These are phyloP conservation scores for Brachionus paranguensis DNA, from an alignment of 1,140 invertebrate genomes.

Conservation along the genomic window DNA sequence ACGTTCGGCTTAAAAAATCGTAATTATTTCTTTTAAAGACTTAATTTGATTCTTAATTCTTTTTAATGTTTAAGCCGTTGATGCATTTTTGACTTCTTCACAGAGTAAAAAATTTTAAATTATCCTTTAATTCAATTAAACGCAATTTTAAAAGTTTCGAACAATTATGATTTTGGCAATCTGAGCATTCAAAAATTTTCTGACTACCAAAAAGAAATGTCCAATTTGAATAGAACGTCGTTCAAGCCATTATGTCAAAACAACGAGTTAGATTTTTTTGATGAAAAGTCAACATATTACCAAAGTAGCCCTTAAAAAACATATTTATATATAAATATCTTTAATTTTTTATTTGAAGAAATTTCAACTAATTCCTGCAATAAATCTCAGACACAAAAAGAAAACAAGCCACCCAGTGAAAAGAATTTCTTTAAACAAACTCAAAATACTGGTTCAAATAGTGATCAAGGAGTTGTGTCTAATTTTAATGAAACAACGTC, in stretches of 20 bases:
- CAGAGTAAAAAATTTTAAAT: background rate
- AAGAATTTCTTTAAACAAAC: conserved; percentile 6
- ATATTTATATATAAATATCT: background rate
- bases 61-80: background rate
- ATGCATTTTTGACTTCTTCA: background rate
- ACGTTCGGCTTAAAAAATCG: background rate
- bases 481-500: background rate
- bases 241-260: background rate
- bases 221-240: background rate
- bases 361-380: background rate
- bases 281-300: background rate
- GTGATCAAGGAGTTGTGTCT: background rate
- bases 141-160: background rate
- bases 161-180: background rate
- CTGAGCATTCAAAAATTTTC: background rate
- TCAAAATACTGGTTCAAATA: background rate
- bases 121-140: background rate
- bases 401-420: background rate
- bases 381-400: background rate
- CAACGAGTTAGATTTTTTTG: background rate
- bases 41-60: background rate
- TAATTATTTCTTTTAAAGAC: background rate
- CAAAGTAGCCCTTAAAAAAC: background rate
- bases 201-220: background rate
- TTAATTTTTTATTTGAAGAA: background rate